A percentile compares a stretch with the other conserved stretches of the same genome.
Conservation (phyloP, 2,888 invertebrate genomes). For the Pollenia amentaria region DNA sequence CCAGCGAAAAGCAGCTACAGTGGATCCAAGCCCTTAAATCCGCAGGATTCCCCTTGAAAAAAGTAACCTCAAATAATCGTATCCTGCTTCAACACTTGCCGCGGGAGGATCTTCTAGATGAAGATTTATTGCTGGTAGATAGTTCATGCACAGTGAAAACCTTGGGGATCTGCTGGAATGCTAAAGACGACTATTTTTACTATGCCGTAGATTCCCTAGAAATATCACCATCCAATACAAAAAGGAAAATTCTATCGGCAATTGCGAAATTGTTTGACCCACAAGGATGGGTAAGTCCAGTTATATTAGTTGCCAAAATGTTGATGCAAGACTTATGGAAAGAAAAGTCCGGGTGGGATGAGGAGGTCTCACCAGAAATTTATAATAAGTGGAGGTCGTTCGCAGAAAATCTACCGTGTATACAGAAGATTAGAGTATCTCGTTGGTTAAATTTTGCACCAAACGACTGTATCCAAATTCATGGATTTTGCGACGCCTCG, state of each 20-base stretch:
- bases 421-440: not conserved
- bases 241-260: constrained; percentile 30
- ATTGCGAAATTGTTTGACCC: constrained; percentile 41
- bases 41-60: not conserved
- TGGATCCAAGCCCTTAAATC: not conserved
- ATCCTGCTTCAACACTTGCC: constrained; percentile 16
- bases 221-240: not conserved
- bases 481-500: constrained; percentile 31
- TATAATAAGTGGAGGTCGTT: constrained; percentile 1
- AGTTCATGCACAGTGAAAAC: not conserved
- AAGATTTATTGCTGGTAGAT: constrained; percentile 21
- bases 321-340: constrained; percentile 32
- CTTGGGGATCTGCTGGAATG: too few species aligned
- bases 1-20: not conserved
- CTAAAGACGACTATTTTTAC: constrained; percentile 11
- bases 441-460: constrained; percentile 17
- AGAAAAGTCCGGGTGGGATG: constrained; percentile 23
- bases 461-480: not conserved
- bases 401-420: not conserved
- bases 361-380: not conserved
- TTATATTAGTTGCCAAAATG: constrained; percentile 17
- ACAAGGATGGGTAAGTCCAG: constrained; percentile 18
- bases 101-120: constrained; percentile 31
- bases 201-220: not conserved
- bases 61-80: not conserved